phyloP scores from a whole-genome alignment of 2,888 invertebrate genomes.

The Thysanoteuthis rhombus region DNA sequence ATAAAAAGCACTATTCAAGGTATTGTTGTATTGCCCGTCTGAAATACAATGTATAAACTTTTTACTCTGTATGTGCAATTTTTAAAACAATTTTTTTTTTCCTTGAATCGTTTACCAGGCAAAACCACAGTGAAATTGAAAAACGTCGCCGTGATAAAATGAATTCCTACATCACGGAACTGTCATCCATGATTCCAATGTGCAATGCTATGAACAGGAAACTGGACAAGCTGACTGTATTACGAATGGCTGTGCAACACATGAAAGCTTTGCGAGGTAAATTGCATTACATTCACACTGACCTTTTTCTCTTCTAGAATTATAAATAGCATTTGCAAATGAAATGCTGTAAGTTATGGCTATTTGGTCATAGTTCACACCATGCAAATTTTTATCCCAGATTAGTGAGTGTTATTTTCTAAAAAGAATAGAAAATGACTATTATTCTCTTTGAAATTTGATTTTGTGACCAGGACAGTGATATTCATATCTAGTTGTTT shows the following conservation, averaged over 20 bases:
- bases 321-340: not conserved
- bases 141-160: constrained; percentile 93
- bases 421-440: no score
- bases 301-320: not conserved
- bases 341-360: no score
- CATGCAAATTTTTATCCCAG: no score
- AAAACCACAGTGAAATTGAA: constrained; percentile 96
- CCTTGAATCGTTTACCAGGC: constrained; percentile 72
- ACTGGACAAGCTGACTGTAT: constrained; percentile 87
- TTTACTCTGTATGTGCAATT: not conserved
- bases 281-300: not conserved
- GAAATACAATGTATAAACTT: not conserved
- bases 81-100: not conserved
- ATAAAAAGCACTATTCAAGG: no score
- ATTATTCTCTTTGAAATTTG: no score
- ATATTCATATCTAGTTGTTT: no score
- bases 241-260: constrained; percentile 94
- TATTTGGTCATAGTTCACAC: no score
- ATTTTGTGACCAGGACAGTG: no score
- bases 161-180: constrained; percentile 92
- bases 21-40: no score
- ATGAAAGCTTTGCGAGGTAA: constrained; percentile 77
- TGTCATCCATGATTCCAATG: constrained; percentile 91
- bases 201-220: constrained; percentile 92
- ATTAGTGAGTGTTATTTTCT: no score